A percentile compares a stretch with the other conserved stretches of the same genome.
These are phyloP conservation scores for Dipodomys merriami DNA, from an alignment of 2,113 vertebrate species.

Conservation along the genomic window DNA sequence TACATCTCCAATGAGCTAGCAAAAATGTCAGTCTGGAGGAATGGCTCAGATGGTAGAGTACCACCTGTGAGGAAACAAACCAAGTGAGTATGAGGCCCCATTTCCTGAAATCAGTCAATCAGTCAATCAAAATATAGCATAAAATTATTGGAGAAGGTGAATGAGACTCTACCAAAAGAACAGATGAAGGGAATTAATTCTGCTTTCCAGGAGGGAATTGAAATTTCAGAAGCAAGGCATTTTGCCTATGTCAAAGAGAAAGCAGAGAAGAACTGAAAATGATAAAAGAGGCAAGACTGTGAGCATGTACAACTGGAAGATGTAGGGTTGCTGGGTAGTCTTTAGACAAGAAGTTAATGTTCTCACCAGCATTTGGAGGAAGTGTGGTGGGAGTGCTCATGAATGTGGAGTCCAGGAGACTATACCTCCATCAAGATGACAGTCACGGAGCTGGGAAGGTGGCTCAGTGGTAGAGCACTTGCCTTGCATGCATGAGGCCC, in stretches of 20 bases:
- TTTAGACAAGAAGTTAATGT: background rate
- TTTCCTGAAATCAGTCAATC: too few relatives aligned
- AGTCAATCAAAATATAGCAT: background rate
- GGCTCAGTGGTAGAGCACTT: too few relatives aligned
- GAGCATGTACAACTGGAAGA: background rate
- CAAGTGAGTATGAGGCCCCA: too few relatives aligned
- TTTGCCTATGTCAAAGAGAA: background rate
- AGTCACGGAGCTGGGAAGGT: background rate
- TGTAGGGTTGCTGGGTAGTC: background rate
- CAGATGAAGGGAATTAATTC: background rate
- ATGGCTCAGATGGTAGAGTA: too few relatives aligned
- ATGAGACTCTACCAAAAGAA: background rate
- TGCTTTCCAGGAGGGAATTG: background rate
- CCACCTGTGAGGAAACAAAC: too few relatives aligned
- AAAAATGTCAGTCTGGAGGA: too few relatives aligned
- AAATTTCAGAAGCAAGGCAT: constrained; percentile 1
- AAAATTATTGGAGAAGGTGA: background rate
- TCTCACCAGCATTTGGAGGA: background rate
- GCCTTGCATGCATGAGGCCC: too few relatives aligned
- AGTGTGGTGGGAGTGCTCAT: background rate
- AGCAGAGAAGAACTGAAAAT: background rate
- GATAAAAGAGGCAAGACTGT: background rate
- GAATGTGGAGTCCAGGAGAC: background rate
- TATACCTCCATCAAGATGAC: background rate
- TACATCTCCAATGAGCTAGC: too few relatives aligned